Base-by-base conservation (phyloP, 2,113 vertebrate species). In the Carollia perspicillata region DNA sequence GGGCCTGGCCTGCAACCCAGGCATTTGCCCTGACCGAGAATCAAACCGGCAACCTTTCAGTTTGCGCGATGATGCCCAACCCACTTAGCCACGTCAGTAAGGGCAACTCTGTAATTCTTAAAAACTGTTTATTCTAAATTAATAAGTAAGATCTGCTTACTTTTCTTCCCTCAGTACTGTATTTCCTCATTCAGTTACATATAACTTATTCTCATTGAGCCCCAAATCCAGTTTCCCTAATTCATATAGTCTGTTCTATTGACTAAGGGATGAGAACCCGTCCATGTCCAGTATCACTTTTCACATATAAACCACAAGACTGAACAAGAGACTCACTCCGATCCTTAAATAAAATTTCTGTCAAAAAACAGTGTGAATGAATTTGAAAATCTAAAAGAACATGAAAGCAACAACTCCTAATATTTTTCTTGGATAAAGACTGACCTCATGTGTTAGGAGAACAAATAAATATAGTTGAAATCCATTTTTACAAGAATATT, bases 391-490 rank as follows among this genome's bases (percentile, higher is more conserved):
- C 17, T 63, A 89, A 93, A 65, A 90, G 78, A 92, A 44, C 72
- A 63, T 72, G 51, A 95, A 83, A 47, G 65, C 30, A 89, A 71
- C 10, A 84, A 89, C 72, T 81, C 68, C 5, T 13, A 97, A 71
- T 0, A 71, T 66, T 77, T 79, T 84, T 97, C 40, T 71, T 83
- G 55, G 55, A 89, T 88, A 68, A 97, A 96, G 84, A 72, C 47
- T 93, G 55, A 96, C 83, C 86, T 97, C 28, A 47, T 60, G 80
- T 86, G 88, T 30, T 92, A 63, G 55, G 17, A 89, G 69, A 96
- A 35, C 47, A 94, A 60, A 95, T 87, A 84, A 97, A 1, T 26
- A 90, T 88, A n/a, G 20, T 5, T 63, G 22, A 93, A 80, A 72
- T 28, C 23, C 20, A 60, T 75, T 77, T 93, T 65, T 69, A 44